Base-by-base conservation (phyloP, 2,888 invertebrate genomes). In the Hyles lineata region DNA sequence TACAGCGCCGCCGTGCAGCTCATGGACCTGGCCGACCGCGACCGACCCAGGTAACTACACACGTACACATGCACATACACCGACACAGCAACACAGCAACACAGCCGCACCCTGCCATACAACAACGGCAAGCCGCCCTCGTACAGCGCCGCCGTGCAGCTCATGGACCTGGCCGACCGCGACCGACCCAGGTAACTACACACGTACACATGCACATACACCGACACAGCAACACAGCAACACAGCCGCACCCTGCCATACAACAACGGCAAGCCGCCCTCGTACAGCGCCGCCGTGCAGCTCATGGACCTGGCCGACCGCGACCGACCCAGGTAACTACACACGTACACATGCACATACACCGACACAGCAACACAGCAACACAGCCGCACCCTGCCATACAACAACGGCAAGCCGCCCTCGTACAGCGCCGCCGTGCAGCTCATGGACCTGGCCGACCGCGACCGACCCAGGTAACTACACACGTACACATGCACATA, bases 91-190 rank as follows among this genome's bases (percentile, higher is more conserved):
- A 43, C 43, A 43, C 43, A 43, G 43, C 43, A 43, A 89, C 95
- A 76, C 82, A 94, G 89, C 90, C 93, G 59, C 90, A 96, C 82
- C 79, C 89, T 95, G 95, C 96, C 96, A 95, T 96, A 95, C 93
- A 95, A 95, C 93, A 96, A 96, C 95, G 96, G 95, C 87, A 95
- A 95, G 90, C 94, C 94, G 79, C 95, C 95, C 73, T 92, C 93
- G 79, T 94, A 94, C 87, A 93, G 93, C 85, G 96, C 96, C 81
- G 95, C 95, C 85, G 95, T 96, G 86, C 95, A 96, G 90, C 92
- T 93, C 78, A 92, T 92, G 91, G 93, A 93, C 85, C 86, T 92
- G 25, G 84, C 80, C 21, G 90, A 90, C 50, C 75, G 87, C 19
- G 90, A 88, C 75, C 81, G 89, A 7, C 89, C 92, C 72, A 87